phyloP scores from a whole-genome alignment of 2,888 invertebrate species.

The Leistus spinibarbis region DNA sequence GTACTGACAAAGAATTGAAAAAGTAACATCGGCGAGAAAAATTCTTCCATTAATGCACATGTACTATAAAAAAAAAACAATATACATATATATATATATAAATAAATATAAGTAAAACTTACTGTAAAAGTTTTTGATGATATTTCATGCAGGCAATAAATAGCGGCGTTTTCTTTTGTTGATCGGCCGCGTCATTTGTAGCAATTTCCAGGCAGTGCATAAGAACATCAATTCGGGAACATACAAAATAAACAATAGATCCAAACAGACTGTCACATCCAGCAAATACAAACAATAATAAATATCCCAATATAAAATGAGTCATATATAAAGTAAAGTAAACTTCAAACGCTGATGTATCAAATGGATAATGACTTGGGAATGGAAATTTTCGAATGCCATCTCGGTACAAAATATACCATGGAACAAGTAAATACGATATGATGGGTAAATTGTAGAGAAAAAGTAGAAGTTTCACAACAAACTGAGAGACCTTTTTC shows the following conservation, averaged over 20 bases:
- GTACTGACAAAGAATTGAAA: slow-evolving; percentile 18
- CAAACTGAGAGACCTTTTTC: background rate
- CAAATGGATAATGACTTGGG: background rate
- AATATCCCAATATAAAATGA: background rate
- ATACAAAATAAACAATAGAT: background rate
- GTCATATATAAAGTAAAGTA: background rate
- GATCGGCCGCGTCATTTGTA: background rate
- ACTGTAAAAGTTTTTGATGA: background rate
- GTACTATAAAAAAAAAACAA: background rate
- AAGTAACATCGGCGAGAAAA: slow-evolving; percentile 9
- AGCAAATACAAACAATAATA: background rate
- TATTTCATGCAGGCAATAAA: background rate
- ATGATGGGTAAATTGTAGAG: background rate
- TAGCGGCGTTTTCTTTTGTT: background rate
- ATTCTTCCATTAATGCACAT: background rate
- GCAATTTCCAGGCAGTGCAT: background rate
- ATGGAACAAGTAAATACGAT: background rate
- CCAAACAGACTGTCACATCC: background rate
- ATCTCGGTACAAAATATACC: slow-evolving; percentile 7
- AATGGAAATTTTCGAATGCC: background rate
- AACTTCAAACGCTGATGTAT: background rate
- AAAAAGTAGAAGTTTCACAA: background rate
- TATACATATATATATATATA: background rate
- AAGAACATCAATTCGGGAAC: background rate
- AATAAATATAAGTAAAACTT: background rate